Evolutionary conservation across 2,888 invertebrate species (phyloP).

Genomic region (Uloborus plumipes): DNA sequence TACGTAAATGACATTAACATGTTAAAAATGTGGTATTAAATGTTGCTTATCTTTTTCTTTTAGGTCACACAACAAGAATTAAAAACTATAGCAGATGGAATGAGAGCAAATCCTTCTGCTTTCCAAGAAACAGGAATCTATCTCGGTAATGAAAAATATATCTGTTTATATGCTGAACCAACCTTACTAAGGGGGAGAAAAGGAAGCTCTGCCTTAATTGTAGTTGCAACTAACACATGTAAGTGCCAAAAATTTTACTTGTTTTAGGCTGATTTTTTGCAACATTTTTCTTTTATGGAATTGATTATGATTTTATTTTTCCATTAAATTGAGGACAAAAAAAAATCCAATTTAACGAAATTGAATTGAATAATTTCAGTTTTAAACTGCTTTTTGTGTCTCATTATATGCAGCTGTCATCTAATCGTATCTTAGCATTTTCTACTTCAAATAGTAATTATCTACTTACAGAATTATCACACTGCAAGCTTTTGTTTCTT

Average conservation of each 20-base stretch:
- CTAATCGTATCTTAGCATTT: too few species aligned
- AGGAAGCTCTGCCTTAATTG: conserved; percentile 67
- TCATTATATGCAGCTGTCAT: too few species aligned
- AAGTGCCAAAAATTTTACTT: conserved; percentile 15
- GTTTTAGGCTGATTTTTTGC: too few species aligned
- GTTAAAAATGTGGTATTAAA: background rate
- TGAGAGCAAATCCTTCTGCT: conserved; percentile 65
- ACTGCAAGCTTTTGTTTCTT: too few species aligned
- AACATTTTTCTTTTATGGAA: too few species aligned
- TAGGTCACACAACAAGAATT: conserved; percentile 67
- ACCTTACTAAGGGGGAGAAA: conserved; percentile 67
- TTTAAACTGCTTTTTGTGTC: too few species aligned
- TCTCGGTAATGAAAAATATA: conserved; percentile 67
- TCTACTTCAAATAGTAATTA: too few species aligned
- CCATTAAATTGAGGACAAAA: too few species aligned
- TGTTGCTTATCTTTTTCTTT: conserved; percentile 8
- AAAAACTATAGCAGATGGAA: conserved; percentile 67
- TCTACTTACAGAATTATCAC: too few species aligned
- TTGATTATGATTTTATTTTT: too few species aligned
- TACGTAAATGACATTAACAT: background rate
- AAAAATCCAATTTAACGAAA: too few species aligned
- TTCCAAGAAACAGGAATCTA: conserved; percentile 67
- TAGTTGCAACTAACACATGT: conserved; percentile 68
- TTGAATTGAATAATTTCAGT: too few species aligned
- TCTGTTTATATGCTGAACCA: conserved; percentile 66